Evolutionary conservation across 2,888 invertebrate species (phyloP), one percentile per base, ranked within the genome.

Genomic region (Oithona nana): DNA sequence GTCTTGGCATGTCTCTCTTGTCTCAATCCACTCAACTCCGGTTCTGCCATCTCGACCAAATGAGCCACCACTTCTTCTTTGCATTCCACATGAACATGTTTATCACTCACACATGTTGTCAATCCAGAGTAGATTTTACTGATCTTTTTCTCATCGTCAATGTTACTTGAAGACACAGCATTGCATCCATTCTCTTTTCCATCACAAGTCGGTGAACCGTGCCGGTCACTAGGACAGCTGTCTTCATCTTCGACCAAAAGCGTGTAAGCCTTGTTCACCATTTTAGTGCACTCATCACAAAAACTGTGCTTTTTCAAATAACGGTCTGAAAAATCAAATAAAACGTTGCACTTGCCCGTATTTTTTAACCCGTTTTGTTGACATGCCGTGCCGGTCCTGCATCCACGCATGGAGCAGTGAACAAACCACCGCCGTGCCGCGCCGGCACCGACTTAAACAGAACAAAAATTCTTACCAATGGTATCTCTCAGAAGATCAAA

Each of bases 1-100:
- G 93, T 93, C 75, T 93, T 93, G 6, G 93, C 93, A 73, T 94
- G 93, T 63, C 93, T 80, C 73, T 93, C 93, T 65, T 56, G 6
- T 24, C 26, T 52, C 6, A 20, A 52, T 6, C n/a, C 52, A 16
- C 39, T 39, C 39, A 39, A 16, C 39, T 39, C 39, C 6, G 39
- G 6, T 11, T 39, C 39, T 6, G 39, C 39, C 16, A 39, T 11
- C 16, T 39, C 39, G 39, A 39, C 16, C 8, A 39, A 16, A 39
- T 39, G 39, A 39, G 39, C 39, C 39, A 39, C 39, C 8, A 39
- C 39, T 16, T 39, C 39, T 16, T 39, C 39, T 39, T 39, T 39
- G 39, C 39, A 39, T 39, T 39, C 39, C 6, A 39, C 39, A 39
- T 39, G 39, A 39, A 39, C 39, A 39, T 39, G 39, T 16, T 39